These are phyloP conservation scores for Capromys pilorides DNA, from an alignment of 2,797 vertebrate species.

Conservation along the genomic window DNA sequence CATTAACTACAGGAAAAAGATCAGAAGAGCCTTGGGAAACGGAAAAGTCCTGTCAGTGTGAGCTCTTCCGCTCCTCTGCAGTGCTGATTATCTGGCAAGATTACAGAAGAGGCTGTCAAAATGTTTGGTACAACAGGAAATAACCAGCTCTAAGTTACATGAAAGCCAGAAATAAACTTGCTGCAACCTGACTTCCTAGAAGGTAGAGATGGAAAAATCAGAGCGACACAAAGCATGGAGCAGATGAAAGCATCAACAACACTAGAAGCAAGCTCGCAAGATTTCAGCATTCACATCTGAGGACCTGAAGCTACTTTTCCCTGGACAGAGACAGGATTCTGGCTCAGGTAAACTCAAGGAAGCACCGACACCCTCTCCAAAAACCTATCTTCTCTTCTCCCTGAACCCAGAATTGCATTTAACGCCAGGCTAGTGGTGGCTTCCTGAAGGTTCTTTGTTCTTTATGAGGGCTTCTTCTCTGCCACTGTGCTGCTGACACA, in stretches of 20 bases:
- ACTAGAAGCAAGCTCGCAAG: not conserved
- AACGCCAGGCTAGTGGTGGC: not conserved
- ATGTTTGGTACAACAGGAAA: not conserved
- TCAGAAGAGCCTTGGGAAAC: not conserved
- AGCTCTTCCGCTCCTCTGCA: no score
- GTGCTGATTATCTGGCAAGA: not conserved
- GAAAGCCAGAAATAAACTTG: not conserved
- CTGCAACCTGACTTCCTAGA: not conserved
- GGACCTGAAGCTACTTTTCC: not conserved
- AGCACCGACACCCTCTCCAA: not conserved
- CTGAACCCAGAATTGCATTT: not conserved
- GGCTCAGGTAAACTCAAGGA: not conserved
- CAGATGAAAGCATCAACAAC: not conserved
- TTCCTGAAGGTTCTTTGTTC: not conserved
- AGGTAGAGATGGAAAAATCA: not conserved
- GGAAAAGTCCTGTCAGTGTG: no score
- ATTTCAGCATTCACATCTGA: not conserved
- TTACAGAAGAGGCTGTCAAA: not conserved
- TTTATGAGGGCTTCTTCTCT: not conserved
- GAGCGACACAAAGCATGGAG: not conserved
- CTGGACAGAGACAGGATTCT: not conserved
- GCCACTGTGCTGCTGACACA: accelerated
- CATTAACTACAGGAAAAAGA: not conserved
- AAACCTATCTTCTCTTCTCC: not conserved
- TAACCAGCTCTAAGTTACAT: not conserved